Base-by-base conservation (phyloP, 2,888 invertebrate genomes). In the Drosophila cognata region DNA sequence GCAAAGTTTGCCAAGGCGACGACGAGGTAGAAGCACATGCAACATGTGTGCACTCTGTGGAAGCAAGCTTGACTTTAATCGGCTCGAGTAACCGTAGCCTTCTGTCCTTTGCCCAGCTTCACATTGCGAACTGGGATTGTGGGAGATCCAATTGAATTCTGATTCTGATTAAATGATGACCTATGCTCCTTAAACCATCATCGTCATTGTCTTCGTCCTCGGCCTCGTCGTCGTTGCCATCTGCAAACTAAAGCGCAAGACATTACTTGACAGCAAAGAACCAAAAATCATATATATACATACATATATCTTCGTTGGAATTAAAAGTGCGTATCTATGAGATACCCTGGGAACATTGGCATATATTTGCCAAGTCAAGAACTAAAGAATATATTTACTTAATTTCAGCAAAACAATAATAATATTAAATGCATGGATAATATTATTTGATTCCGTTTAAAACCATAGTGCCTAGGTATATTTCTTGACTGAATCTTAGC, bases 21-120 rank as follows among this genome's bases (percentile, higher is more conserved):
- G 29, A 21, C 21, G 46, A 28, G 18, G 28, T 6, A 28, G 31
- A 21, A 66, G 56, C 63, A 62, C 66, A 84, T 84, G 84, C 84
- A 84, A 87, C 84, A 84, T 87, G 84, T 87, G 84, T 71, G 84
- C 64, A 55, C 46, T 65, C 35, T 62, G 63, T 64, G 60, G 63
- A 48, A 61, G 33, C 50, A 55, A 61, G 59, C 62, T 58, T 52
- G 50, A 53, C 71, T 71, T 80, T 80, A 75, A 74, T 67, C 70
- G 71, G 53, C 16, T 38, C 63, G 53, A 53, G 71, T 50, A 62
- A 65, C 71, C 59, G 57, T 46, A 61, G 62, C 59, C 64, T 35
- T 21, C 28, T 52, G 21, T 16, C 11, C 16, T n/a, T 4, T 11
- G 56, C 16, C 43, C 43, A 21, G 43, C 43, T 43, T 25, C 16